Conservation (phyloP, 2,888 invertebrate genomes). For the Cephus nigrinus region DNA sequence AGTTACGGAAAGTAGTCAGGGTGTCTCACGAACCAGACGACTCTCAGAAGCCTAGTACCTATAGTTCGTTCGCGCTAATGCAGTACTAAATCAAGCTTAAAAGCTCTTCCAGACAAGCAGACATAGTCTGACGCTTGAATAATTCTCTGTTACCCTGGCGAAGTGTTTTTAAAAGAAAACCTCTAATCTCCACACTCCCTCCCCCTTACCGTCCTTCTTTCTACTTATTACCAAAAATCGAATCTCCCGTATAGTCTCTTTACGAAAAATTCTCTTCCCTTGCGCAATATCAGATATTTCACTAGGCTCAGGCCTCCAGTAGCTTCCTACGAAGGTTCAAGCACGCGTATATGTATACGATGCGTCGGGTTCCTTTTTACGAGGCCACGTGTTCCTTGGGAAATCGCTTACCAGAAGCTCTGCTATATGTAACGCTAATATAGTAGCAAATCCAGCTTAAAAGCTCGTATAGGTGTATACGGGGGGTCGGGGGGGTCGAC, state of each 20-base stretch:
- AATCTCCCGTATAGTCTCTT: not conserved
- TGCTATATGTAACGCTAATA: slow-evolving; percentile 17
- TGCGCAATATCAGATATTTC: no score
- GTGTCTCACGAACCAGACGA: not conserved
- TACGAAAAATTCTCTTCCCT: not conserved
- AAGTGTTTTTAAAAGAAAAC: not conserved
- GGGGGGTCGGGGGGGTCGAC: slow-evolving; percentile 11
- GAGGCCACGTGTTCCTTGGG: slow-evolving; percentile 15
- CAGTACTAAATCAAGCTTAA: not conserved
- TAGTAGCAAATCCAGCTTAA: slow-evolving; percentile 34
- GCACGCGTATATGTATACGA: not conserved
- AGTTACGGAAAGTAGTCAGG: not conserved
- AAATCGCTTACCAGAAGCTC: slow-evolving; percentile 29
- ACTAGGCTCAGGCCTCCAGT: no score
- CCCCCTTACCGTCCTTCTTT: not conserved
- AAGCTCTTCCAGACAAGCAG: not conserved
- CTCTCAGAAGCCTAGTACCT: not conserved
- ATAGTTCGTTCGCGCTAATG: not conserved
- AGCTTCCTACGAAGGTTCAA: not conserved
- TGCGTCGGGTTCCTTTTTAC: not conserved
- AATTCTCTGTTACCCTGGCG: not conserved
- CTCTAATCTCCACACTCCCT: not conserved
- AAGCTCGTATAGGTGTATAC: slow-evolving; percentile 22
- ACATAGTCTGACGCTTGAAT: not conserved
- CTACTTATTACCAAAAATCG: not conserved